These are phyloP conservation scores for Carapus acus DNA, from an alignment of 2,797 vertebrate species.

Conservation along the genomic window DNA sequence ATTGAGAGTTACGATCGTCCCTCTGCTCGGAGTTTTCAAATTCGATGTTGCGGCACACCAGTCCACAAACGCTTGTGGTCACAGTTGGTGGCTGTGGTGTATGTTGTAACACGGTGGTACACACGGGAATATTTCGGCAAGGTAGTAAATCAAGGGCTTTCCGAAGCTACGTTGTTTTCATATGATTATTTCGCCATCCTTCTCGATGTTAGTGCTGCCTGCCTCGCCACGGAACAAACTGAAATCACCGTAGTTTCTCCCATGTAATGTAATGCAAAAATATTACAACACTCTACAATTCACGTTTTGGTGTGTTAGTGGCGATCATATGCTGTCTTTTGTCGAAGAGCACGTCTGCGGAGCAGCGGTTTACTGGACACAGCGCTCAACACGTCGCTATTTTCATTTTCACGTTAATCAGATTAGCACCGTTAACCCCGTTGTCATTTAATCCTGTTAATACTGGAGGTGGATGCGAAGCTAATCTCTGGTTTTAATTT, in stretches of 20 bases:
- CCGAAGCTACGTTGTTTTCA: conserved; percentile 20
- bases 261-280: too few relatives aligned
- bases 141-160: background rate
- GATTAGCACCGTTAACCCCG: conserved; percentile 39
- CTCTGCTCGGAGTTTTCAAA: too few relatives aligned
- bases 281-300: too few relatives aligned
- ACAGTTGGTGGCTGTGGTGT: accelerated
- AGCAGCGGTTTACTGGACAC: conserved; percentile 22
- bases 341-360: conserved; percentile 38
- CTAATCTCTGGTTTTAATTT: conserved; percentile 35
- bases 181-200: too few relatives aligned
- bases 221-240: too few relatives aligned
- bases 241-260: too few relatives aligned
- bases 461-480: conserved; percentile 1
- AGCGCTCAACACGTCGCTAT: conserved; percentile 29
- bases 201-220: too few relatives aligned
- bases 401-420: conserved; percentile 59
- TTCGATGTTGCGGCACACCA: background rate
- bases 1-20: too few relatives aligned
- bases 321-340: conserved; percentile 38
- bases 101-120: background rate
- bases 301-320: too few relatives aligned
- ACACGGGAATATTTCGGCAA: too few relatives aligned
- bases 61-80: background rate
- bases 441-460: conserved; percentile 54